Evolutionary conservation across 2,797 vertebrate genomes (phyloP).

Genomic region (Ataeniobius toweri): DNA sequence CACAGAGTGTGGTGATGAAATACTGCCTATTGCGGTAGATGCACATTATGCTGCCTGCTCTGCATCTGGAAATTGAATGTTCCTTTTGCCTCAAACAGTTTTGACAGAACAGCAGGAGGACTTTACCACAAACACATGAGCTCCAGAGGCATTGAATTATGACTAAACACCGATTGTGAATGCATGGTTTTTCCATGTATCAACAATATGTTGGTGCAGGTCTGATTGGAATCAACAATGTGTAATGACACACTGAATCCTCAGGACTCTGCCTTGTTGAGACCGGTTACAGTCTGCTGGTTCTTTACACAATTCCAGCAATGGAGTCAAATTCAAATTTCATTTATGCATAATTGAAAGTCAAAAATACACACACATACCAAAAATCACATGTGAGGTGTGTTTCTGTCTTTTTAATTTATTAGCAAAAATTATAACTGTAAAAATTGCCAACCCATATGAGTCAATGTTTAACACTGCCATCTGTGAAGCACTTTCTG

Average conservation of each 20-base stretch:
- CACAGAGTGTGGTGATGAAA: conserved; percentile 66
- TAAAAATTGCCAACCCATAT: not conserved
- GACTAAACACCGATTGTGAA: conserved; percentile 51
- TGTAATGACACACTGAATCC: conserved; percentile 37
- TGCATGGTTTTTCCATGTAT: conserved; percentile 40
- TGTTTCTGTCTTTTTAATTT: conserved; percentile 17
- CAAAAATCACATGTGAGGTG: not conserved
- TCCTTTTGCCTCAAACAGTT: conserved; percentile 53
- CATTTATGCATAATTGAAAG: conserved; percentile 12
- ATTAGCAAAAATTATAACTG: not conserved
- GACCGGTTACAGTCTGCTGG: conserved; percentile 56
- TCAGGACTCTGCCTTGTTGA: conserved; percentile 15
- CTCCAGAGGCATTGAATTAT: conserved; percentile 54
- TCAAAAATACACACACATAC: conserved; percentile 1
- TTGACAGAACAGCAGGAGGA: conserved; percentile 45
- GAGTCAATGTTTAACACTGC: no score
- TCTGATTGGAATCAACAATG: conserved; percentile 62
- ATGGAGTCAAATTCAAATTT: conserved; percentile 11
- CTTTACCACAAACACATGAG: conserved; percentile 40
- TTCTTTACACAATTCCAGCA: conserved; percentile 8
- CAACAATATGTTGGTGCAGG: conserved; percentile 44
- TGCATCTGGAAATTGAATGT: conserved; percentile 55
- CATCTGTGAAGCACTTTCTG: no score
- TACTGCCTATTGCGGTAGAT: conserved; percentile 42
- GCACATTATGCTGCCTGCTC: conserved; percentile 26